Conservation (phyloP, 2,888 invertebrate species). For the Nomada ferruginata region DNA sequence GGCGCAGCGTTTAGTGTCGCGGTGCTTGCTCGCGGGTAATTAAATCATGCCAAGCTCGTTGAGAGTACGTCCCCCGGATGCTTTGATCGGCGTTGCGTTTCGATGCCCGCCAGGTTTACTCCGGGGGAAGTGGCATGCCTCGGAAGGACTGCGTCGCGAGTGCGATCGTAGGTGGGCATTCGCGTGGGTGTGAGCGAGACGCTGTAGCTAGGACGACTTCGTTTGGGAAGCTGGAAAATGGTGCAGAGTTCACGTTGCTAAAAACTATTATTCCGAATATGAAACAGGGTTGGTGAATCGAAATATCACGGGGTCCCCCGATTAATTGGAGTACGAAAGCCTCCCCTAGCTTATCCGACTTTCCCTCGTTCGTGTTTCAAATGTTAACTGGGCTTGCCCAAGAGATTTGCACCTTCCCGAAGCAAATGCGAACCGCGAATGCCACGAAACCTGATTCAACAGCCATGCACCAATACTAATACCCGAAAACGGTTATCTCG, state of each 20-base stretch:
- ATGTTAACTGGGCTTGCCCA: not conserved
- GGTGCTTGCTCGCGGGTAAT: constrained; percentile 70
- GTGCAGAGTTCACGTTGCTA: not conserved
- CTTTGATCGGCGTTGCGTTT: constrained; percentile 20
- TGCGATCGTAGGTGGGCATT: constrained; percentile 49
- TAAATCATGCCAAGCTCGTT: constrained; percentile 72
- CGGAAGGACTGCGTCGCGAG: constrained; percentile 23
- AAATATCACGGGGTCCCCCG: not conserved
- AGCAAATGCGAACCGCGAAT: not conserved
- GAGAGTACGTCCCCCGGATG: constrained; percentile 59
- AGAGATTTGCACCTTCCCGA: not conserved
- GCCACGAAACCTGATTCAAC: constrained; percentile 15
- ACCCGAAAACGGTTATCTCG: not conserved
- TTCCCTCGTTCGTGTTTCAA: not conserved
- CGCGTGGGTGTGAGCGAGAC: constrained; percentile 58
- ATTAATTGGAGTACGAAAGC: not conserved
- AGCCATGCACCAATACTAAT: not conserved
- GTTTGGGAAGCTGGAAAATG: not conserved
- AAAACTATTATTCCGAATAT: not conserved
- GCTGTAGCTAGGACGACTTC: not conserved
- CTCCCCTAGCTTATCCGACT: not conserved
- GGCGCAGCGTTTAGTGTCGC: constrained; percentile 56
- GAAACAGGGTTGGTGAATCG: not conserved
- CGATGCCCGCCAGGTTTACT: constrained; percentile 38
- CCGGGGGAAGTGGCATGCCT: constrained; percentile 18